phyloP scores from a whole-genome alignment of 1,140 invertebrate genomes.

The Maniola jurtina region DNA sequence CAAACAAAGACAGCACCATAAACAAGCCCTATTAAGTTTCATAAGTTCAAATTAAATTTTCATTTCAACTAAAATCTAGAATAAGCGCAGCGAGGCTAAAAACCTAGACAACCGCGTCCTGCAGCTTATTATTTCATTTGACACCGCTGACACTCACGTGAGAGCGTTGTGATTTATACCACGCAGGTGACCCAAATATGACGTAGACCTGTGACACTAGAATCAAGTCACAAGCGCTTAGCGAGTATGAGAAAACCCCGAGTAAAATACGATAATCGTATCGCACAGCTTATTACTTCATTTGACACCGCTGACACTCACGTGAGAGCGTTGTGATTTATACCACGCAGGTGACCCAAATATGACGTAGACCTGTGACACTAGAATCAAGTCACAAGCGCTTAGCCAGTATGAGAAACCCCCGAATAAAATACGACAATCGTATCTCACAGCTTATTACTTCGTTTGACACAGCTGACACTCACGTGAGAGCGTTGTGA shows the following conservation, averaged over 20 bases:
- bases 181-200: constrained; percentile 38
- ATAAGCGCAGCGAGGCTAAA: constrained; percentile 15
- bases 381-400: constrained; percentile 5
- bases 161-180: constrained; percentile 37
- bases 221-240: constrained; percentile 8
- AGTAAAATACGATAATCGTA: background rate
- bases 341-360: constrained; percentile 38
- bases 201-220: constrained; percentile 1
- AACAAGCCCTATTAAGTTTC: constrained; percentile 11
- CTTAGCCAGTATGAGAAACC: too few relatives aligned
- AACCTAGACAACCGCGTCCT: constrained; percentile 19
- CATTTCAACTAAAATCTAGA: constrained; percentile 12
- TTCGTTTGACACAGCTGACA: constrained; percentile 41
- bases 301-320: constrained; percentile 38
- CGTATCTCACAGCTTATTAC: constrained; percentile 30
- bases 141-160: constrained; percentile 36
- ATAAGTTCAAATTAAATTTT: constrained; percentile 7
- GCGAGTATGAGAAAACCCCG: background rate
- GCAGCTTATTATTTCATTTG: constrained; percentile 44
- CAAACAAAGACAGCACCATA: constrained; percentile 1
- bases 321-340: constrained; percentile 32
- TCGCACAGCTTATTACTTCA: constrained; percentile 36
- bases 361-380: background rate
- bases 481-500: constrained; percentile 25
- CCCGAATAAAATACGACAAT: background rate